phyloP scores from a whole-genome alignment of 2,888 invertebrate genomes.

The Drosophila hamatofila region DNA sequence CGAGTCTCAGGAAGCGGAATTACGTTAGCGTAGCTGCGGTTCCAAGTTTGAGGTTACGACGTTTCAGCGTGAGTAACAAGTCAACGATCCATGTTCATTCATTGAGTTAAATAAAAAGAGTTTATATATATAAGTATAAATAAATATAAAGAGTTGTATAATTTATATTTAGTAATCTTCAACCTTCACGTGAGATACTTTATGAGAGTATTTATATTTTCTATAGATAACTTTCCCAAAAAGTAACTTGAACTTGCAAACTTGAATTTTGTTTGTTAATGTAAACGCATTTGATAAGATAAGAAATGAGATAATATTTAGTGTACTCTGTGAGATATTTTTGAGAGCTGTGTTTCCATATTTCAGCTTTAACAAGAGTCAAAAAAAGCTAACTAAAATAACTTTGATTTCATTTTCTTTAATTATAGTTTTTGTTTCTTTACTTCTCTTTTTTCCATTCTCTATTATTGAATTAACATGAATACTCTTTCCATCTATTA shows the following conservation, averaged over 20 bases:
- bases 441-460: not conserved
- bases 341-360: not conserved
- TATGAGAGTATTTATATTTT: not conserved
- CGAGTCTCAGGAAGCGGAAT: conserved; percentile 96
- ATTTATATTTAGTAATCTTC: conserved; percentile 27
- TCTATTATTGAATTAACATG: not conserved
- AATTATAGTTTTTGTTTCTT: not conserved
- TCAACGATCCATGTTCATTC: conserved; percentile 30
- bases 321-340: not conserved
- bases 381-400: not conserved
- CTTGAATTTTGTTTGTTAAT: conserved; percentile 8
- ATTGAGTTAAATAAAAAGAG: conserved; percentile 5
- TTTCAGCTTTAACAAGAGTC: not conserved
- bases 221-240: conserved; percentile 13
- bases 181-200: conserved; percentile 4
- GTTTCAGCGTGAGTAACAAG: conserved; percentile 17
- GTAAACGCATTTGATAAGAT: conserved; percentile 30
- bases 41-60: conserved; percentile 47
- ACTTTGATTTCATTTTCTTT: not conserved
- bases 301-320: conserved; percentile 21
- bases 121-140: not conserved
- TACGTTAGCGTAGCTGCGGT: conserved; percentile 93
- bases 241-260: conserved; percentile 25
- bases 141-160: conserved; percentile 20
- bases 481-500: not conserved